Evolutionary conservation across 2,888 invertebrate genomes (phyloP), one percentile per base, ranked within the genome.

Genomic region (Sphaerophoria rueppellii): DNA sequence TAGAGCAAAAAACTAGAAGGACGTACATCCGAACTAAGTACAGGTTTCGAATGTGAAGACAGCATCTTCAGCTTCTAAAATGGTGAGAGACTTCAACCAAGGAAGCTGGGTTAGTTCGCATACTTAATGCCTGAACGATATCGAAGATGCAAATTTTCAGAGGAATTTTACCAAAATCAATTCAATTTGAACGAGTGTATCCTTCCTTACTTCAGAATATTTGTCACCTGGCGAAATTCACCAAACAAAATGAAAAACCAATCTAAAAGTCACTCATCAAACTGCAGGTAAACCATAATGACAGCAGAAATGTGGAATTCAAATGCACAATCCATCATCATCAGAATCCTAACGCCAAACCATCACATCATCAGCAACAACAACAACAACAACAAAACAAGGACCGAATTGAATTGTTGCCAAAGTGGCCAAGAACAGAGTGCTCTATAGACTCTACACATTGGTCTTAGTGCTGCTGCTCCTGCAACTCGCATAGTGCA

Each of bases 241-340:
- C 7, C 40, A 2, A 12, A 11, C 0, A 4, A 9, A 7, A 5
- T 55, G 69, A 72, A 52, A n/a, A 55, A 55, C 7, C 12, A 69
- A 82, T 74, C 35, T 72, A 80, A 83, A 76, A 63, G 76, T 81
- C 80, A 80, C 80, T 80, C 85, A 85, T 80, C 65, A 50, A 43
- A 54, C 54, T 79, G 75, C 11, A 40, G 74, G 74, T 71, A 71
- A 61, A 58, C 54, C 52, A 55, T 60, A 54, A 63, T 69, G 60
- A 61, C 72, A 75, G 83, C 79, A 80, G 34, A 70, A 75, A 85
- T 80, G 79, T 85, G 76, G 63, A 85, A 81, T 85, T 81, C 85
- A 85, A 80, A 85, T 77, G 80, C 85, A 24, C 24, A 24, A 24
- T 24, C 24, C 37, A 58, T 6, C 4, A 40, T 11, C 60, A 50